These are phyloP conservation scores for Zalophus californianus DNA, from an alignment of 2,797 vertebrate species.

Conservation along the genomic window DNA sequence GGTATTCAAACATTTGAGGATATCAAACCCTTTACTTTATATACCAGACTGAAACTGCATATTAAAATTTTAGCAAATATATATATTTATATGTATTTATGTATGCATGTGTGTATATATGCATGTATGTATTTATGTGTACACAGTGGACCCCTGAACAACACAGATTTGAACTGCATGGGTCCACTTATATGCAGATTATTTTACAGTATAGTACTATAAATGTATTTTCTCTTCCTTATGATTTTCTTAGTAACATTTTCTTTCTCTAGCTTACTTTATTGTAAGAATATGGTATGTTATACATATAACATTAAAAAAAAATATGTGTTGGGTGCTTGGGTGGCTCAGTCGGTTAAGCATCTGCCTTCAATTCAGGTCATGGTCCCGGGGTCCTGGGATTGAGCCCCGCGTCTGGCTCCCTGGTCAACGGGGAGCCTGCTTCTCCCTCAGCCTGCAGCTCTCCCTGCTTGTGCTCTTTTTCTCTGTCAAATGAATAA, in stretches of 20 bases:
- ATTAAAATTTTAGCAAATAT: slow-evolving; percentile 38
- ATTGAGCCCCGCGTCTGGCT: too few species aligned
- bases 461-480: background rate
- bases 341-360: background rate
- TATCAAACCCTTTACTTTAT: slow-evolving; percentile 19
- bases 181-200: background rate
- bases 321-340: background rate
- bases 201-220: background rate
- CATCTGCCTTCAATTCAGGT: background rate
- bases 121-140: background rate
- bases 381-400: too few species aligned
- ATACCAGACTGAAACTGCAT: background rate
- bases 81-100: background rate
- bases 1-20: slow-evolving; percentile 55
- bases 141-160: background rate
- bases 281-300: background rate
- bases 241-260: background rate
- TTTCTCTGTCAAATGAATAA: background rate
- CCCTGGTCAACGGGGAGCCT: background rate
- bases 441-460: background rate
- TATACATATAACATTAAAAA: background rate
- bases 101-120: background rate
- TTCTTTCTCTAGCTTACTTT: background rate
- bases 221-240: background rate
- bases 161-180: background rate